phyloP scores from a whole-genome alignment of 2,113 vertebrate species.

The Probosciger aterrimus region DNA sequence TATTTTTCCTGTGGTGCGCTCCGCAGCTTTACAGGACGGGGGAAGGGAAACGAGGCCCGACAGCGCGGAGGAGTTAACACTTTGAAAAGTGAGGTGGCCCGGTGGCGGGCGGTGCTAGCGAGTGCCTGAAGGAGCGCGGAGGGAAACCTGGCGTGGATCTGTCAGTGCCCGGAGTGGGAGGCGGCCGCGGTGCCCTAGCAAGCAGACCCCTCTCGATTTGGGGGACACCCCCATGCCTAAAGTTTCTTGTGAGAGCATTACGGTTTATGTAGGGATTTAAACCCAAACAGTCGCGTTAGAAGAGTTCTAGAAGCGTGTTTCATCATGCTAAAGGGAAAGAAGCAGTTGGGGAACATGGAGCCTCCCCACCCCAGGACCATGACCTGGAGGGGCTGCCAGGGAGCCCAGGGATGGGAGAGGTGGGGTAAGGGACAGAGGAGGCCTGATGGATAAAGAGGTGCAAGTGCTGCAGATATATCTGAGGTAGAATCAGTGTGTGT shows the following conservation, averaged over 20 bases:
- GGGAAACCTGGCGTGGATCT: fast-evolving
- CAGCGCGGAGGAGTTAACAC: not conserved
- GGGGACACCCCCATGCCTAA: fast-evolving
- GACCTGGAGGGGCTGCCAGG: not conserved
- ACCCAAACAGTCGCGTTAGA: fast-evolving
- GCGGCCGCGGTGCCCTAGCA: fast-evolving
- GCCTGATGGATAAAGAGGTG: not conserved
- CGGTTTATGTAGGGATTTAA: fast-evolving
- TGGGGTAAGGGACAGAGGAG: not conserved
- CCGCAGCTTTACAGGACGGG: fast-evolving
- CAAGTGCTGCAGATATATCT: not conserved
- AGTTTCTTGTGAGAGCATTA: fast-evolving
- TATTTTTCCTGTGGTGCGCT: not conserved
- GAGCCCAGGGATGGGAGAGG: not conserved
- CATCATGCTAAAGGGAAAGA: too few relatives aligned
- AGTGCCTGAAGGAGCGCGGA: not conserved
- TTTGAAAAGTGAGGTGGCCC: fast-evolving
- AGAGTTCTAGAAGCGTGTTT: not conserved
- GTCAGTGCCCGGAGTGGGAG: fast-evolving
- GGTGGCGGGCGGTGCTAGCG: not conserved
- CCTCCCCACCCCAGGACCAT: fast-evolving
- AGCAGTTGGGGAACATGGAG: fast-evolving
- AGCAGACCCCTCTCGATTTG: fast-evolving
- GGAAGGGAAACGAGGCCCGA: fast-evolving
- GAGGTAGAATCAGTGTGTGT: fast-evolving